Conservation (phyloP, 2,797 vertebrate species). For the Pseudopleuronectes americanus region DNA sequence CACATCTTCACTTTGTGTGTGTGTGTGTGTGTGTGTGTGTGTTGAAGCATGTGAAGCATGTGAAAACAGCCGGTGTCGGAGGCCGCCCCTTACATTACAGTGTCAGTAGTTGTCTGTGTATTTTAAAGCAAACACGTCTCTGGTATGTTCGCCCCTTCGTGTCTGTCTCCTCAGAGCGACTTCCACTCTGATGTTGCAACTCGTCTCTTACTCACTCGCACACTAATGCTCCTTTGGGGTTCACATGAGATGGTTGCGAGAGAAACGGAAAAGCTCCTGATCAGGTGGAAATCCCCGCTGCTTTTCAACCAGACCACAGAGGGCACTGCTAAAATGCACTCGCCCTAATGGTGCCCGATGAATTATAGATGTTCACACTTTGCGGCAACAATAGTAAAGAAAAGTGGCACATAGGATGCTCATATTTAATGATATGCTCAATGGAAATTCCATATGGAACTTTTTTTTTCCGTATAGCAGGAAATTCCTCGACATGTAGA, state of each 20-base stretch:
- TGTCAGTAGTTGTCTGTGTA: conserved; percentile 11
- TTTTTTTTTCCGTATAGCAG: too few species aligned
- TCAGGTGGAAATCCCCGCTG: neutral
- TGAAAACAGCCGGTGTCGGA: neutral
- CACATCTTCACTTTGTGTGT: neutral
- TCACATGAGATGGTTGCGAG: neutral
- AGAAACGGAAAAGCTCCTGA: neutral
- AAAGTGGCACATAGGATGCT: neutral
- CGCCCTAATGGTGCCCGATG: neutral
- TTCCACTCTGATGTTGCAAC: neutral
- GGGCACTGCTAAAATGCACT: neutral
- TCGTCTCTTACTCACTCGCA: neutral
- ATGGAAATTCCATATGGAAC: neutral
- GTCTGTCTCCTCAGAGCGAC: conserved; percentile 3
- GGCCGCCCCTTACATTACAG: neutral
- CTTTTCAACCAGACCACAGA: neutral
- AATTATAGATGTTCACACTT: conserved; percentile 29
- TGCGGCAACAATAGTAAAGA: neutral
- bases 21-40: too few species aligned
- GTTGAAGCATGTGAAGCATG: too few species aligned
- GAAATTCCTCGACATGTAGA: too few species aligned
- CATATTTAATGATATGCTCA: neutral
- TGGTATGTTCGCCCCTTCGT: neutral
- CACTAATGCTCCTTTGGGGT: conserved; percentile 2
- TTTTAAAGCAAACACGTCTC: neutral